Conservation (phyloP, 1,140 invertebrate genomes). For the Fopius arisanus region DNA sequence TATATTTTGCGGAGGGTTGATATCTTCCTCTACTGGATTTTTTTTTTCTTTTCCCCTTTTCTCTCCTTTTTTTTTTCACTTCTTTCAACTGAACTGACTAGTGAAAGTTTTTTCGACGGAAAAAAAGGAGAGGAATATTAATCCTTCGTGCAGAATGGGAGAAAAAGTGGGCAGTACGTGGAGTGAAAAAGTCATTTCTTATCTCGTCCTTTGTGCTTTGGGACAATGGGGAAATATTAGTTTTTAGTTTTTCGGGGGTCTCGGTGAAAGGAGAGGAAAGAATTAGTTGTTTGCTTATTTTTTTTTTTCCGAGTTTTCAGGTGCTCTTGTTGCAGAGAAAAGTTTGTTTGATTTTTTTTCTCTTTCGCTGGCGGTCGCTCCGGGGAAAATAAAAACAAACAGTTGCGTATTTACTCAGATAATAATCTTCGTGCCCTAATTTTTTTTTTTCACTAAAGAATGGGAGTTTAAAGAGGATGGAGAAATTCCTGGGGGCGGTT, state of each 20-base stretch:
- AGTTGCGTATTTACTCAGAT: conserved; percentile 3
- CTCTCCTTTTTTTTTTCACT: no score
- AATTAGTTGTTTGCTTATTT: not conserved
- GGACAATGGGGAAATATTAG: not conserved
- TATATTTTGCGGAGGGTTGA: not conserved
- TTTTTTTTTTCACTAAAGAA: not conserved
- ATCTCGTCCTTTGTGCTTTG: not conserved
- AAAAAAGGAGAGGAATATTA: not conserved
- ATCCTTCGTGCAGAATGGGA: not conserved
- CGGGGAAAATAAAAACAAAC: conserved; percentile 4
- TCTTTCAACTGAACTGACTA: not conserved
- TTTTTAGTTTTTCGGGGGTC: not conserved
- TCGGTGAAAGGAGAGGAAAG: not conserved
- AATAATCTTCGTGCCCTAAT: not conserved
- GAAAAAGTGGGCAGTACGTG: conserved; percentile 1
- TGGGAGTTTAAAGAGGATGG: not conserved
- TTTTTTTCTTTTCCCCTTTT: no score
- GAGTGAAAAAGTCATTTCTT: conserved; percentile 1
- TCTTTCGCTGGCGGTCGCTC: not conserved
- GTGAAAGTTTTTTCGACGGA: not conserved
- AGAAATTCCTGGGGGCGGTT: not conserved
- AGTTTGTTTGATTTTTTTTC: not conserved
- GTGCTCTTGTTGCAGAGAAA: not conserved
- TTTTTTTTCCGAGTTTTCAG: not conserved
- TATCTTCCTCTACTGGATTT: not conserved